Evolutionary conservation across 1,140 invertebrate genomes (phyloP).

Genomic region (Idris sp.): DNA sequence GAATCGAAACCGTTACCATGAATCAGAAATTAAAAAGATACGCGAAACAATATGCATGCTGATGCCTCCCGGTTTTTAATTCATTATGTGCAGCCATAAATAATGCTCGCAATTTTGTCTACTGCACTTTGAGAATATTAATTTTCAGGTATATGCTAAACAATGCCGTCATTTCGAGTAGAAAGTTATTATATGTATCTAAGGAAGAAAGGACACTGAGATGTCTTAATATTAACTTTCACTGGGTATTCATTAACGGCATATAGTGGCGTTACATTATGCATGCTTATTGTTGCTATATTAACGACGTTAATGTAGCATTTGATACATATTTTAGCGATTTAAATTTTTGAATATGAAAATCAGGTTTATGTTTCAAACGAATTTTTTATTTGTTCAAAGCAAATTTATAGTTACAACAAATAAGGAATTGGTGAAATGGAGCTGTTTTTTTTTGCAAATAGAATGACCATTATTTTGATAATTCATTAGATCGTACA

Average conservation of each 20-base stretch:
- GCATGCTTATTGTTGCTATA: not conserved
- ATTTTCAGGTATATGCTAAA: constrained; percentile 9
- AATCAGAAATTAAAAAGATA: constrained; percentile 5
- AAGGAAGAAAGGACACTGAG: constrained; percentile 41
- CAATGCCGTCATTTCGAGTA: constrained; percentile 44
- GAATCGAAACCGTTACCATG: too few species aligned
- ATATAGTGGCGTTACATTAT: constrained; percentile 13
- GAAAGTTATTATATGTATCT: constrained; percentile 45
- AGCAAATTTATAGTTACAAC: too few species aligned
- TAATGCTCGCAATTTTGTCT: constrained; percentile 11
- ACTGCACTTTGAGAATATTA: constrained; percentile 24
- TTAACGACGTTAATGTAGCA: constrained; percentile 1
- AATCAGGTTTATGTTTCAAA: too few species aligned
- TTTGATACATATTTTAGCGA: too few species aligned
- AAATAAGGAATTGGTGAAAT: too few species aligned
- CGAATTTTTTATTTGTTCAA: too few species aligned
- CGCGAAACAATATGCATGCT: constrained; percentile 6
- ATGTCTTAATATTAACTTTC: constrained; percentile 50
- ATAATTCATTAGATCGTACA: too few species aligned
- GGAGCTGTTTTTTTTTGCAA: too few species aligned
- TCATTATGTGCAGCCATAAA: constrained; percentile 11
- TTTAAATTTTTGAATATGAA: too few species aligned
- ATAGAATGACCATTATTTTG: too few species aligned
- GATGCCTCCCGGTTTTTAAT: constrained; percentile 1
- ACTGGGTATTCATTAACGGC: constrained; percentile 31